Evolutionary conservation across 2,113 vertebrate genomes (phyloP).

Genomic region (Platichthys stellatus): DNA sequence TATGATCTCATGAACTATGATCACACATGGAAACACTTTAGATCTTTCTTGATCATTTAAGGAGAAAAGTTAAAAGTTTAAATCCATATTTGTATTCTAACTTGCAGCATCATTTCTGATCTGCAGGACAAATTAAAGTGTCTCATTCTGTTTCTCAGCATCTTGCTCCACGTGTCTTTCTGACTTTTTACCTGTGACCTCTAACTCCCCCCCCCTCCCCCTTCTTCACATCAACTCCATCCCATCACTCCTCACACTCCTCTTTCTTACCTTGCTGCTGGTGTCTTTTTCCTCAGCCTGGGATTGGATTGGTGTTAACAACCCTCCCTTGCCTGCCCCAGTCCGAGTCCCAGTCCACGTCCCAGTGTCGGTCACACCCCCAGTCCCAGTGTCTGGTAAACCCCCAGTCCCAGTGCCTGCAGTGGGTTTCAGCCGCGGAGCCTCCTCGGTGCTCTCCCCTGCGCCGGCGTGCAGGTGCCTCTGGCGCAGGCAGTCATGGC

Average conservation of each 20-base stretch:
- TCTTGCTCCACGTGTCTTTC: not conserved
- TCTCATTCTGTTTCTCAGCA: not conserved
- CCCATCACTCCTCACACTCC: conserved; percentile 39
- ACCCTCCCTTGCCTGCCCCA: conserved; percentile 34
- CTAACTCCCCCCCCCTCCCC: not conserved
- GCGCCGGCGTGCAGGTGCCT: conserved; percentile 78
- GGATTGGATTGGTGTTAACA: conserved; percentile 58
- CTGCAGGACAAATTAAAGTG: too few relatives aligned
- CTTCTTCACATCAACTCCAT: conserved; percentile 22
- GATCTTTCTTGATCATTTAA: too few relatives aligned
- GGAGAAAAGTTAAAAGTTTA: too few relatives aligned
- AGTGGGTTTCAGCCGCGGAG: conserved; percentile 30
- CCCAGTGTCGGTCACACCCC: not conserved
- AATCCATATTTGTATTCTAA: not conserved
- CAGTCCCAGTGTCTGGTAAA: not conserved
- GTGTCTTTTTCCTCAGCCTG: conserved; percentile 71
- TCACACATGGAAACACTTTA: not conserved
- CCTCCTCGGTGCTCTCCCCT: conserved; percentile 26
- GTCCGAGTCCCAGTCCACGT: conserved; percentile 16
- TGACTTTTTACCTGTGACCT: conserved; percentile 28
- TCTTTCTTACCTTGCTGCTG: conserved; percentile 74
- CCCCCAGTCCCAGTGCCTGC: conserved; percentile 9
- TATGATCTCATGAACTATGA: not conserved
- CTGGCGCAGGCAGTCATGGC: conserved; percentile 86
- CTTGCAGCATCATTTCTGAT: not conserved